Evolutionary conservation across 2,113 vertebrate genomes (phyloP).

Genomic region (Hippocampus barbouri): DNA sequence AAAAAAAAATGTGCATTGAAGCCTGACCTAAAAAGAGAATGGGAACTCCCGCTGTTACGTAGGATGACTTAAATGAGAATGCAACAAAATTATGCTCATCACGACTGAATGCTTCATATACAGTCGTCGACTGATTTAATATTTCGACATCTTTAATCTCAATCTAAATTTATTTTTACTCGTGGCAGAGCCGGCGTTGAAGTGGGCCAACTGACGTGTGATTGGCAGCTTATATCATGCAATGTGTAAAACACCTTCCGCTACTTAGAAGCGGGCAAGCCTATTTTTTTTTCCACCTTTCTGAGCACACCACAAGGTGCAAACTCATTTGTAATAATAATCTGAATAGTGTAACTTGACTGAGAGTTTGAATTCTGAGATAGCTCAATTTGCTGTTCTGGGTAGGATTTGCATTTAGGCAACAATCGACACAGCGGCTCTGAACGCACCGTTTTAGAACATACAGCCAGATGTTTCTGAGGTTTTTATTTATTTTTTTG

Average conservation of each 20-base stretch:
- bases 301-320: neutral
- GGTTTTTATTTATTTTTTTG: neutral
- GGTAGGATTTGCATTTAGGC: neutral
- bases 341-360: neutral
- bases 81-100: neutral
- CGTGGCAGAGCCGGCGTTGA: neutral
- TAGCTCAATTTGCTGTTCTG: neutral
- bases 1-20: neutral
- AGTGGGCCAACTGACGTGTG: slow-evolving; percentile 3
- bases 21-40: neutral
- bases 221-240: slow-evolving; percentile 9
- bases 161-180: neutral
- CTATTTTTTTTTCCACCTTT: neutral
- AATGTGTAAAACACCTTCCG: slow-evolving; percentile 7
- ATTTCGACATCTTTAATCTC: neutral
- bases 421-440: too few relatives aligned
- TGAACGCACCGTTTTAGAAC: neutral
- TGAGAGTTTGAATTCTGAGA: neutral
- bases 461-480: neutral
- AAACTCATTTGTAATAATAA: slow-evolving; percentile 10
- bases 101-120: neutral
- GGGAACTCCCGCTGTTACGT: neutral
- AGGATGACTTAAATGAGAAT: neutral
- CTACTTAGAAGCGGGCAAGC: neutral
- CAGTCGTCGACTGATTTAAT: neutral